Evolutionary conservation across 2,797 vertebrate species (phyloP).

Genomic region (Urosaurus nigricauda): DNA sequence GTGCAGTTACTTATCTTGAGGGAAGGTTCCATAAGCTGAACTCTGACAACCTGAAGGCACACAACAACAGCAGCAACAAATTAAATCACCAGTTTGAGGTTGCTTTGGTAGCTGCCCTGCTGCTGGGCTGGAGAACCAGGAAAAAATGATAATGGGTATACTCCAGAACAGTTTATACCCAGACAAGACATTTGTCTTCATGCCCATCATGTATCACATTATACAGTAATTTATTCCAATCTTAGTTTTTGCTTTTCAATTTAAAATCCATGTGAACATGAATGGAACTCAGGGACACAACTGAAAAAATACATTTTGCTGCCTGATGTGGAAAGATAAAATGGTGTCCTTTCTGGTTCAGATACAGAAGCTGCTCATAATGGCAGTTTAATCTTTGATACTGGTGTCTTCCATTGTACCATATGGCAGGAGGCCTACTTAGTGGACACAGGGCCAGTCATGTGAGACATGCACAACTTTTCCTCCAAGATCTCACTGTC

Average conservation of each 20-base stretch:
- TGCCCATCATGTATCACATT: neutral
- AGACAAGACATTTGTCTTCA: neutral
- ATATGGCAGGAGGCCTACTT: neutral
- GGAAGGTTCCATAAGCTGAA: too few species aligned
- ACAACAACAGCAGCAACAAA: neutral
- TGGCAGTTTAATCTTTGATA: neutral
- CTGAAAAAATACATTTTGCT: accelerated
- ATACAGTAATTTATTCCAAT: neutral
- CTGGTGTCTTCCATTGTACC: neutral
- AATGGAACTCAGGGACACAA: neutral
- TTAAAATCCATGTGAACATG: neutral
- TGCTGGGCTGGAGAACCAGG: neutral
- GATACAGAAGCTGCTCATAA: neutral
- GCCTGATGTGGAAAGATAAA: neutral
- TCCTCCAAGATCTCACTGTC: neutral
- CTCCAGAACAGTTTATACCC: too few species aligned
- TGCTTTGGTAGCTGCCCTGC: neutral
- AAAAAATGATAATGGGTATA: neutral
- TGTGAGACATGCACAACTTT: neutral
- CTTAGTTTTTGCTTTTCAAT: neutral
- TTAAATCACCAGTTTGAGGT: neutral
- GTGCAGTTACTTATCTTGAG: too few species aligned
- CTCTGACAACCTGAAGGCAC: too few species aligned
- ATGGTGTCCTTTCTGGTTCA: neutral
- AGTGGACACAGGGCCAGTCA: neutral